Evolutionary conservation across 2,797 vertebrate genomes (phyloP).

Genomic region (Characodon lateralis): DNA sequence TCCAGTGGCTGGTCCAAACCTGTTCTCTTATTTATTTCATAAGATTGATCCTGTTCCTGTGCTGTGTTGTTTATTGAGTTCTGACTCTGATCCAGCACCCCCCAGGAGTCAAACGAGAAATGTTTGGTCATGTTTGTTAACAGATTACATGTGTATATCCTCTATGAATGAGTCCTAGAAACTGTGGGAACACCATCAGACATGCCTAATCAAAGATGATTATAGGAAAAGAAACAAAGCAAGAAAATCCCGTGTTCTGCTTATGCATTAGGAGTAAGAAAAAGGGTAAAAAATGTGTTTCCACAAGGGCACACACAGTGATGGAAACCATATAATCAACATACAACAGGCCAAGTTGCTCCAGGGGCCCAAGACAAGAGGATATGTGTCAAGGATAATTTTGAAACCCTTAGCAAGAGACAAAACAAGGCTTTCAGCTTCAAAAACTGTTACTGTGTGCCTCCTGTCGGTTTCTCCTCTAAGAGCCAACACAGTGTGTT

Average conservation of each 20-base stretch:
- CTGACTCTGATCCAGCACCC: constrained; percentile 69
- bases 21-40: constrained; percentile 76
- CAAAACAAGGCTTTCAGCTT: constrained; percentile 90
- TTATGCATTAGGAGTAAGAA: constrained; percentile 31
- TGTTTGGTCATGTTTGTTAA: constrained; percentile 73
- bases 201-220: constrained; percentile 64
- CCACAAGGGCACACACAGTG: constrained; percentile 61
- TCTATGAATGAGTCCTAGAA: constrained; percentile 62
- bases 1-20: constrained; percentile 69
- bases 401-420: constrained; percentile 92
- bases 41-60: constrained; percentile 75
- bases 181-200: constrained; percentile 60
- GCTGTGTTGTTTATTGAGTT: constrained; percentile 72
- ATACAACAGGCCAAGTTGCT: constrained; percentile 68
- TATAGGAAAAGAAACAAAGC: constrained; percentile 55
- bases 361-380: constrained; percentile 67
- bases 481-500: constrained; percentile 55
- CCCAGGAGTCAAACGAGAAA: constrained; percentile 71
- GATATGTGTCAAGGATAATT: constrained; percentile 82
- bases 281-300: constrained; percentile 56
- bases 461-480: constrained; percentile 53
- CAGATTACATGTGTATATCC: constrained; percentile 73
- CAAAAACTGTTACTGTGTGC: constrained; percentile 62
- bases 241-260: constrained; percentile 50
- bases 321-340: constrained; percentile 71